These are phyloP conservation scores for Conus canariensis DNA, from an alignment of 2,888 invertebrate species.

Conservation along the genomic window DNA sequence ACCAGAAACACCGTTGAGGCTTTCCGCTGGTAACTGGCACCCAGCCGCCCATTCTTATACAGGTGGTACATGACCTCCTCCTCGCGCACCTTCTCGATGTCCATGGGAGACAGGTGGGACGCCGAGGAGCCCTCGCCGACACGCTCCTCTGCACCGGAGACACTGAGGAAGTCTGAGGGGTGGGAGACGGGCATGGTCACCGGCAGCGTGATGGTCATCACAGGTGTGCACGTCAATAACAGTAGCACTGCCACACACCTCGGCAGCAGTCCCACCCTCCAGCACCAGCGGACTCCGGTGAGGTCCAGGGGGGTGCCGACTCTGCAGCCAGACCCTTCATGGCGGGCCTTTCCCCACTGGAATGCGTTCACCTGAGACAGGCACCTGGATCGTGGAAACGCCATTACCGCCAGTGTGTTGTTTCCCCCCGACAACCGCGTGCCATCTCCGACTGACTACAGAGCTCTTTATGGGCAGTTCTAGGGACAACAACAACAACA, in stretches of 20 bases:
- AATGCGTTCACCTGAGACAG: not conserved
- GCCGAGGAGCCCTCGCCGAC: not conserved
- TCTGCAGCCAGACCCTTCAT: not conserved
- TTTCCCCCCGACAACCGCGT: not conserved
- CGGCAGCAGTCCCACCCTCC: not conserved
- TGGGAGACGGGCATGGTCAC: conserved; percentile 27
- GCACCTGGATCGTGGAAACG: not conserved
- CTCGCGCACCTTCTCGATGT: conserved; percentile 16
- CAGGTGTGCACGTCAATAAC: not conserved
- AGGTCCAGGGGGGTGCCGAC: not conserved
- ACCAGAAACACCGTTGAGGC: conserved; percentile 78
- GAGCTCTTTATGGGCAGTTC: conserved; percentile 19
- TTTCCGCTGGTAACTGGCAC: conserved; percentile 49
- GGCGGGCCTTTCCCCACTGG: not conserved
- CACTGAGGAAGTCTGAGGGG: conserved; percentile 31
- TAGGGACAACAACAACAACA: conserved; percentile 1
- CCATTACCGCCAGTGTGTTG: conserved; percentile 8
- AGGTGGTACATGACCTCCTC: conserved; percentile 50
- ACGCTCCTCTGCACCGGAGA: not conserved
- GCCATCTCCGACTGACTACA: not conserved
- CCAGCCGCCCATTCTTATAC: conserved; percentile 50
- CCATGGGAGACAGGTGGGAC: conserved; percentile 11
- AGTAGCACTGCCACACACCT: not conserved
- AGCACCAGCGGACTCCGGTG: not conserved
- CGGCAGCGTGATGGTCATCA: conserved; percentile 11